Base-by-base conservation (phyloP, 2,888 invertebrate genomes). In the Poecilobothrus nobilitatus region DNA sequence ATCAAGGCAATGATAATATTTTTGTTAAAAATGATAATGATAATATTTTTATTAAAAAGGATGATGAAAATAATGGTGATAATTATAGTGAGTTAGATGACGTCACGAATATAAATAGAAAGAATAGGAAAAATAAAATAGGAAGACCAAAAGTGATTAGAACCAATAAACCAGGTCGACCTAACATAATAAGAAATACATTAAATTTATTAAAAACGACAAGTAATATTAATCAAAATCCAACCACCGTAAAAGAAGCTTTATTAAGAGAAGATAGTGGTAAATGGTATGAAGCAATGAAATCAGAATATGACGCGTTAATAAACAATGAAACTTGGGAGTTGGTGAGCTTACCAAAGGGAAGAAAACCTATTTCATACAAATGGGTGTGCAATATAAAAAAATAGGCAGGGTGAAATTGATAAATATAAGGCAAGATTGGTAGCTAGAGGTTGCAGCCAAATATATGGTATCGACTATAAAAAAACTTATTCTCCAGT, bases 311-410 rank as follows among this genome's bases (percentile, higher is more conserved):
- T n/a, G 67, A 70, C 53, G 71, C 73, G 15, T 62, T 73, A 41
- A 22, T 67, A 15, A 69, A 68, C 65, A 72, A 73, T 68, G 37
- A 72, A 20, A 72, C 73, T 10, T 73, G 72, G 72, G 44, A 64
- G 41, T 68, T 75, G 21, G 65, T 67, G 20, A 65, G 71, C 4
- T 34, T 72, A 63, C 74, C 73, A 10, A 41, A 61, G 2, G 71
- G 68, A 21, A 67, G 68, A 20, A 74, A 74, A 64, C 66, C 70
- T 33, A 72, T 76, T 44, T 71, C 70, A 34, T 75, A 71, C 20
- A 74, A 73, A 65, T 77, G 76, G 75, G 73, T 76, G 3, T 75
- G 72, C 65, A 75, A 74, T 69, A 65, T 72, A 1, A 77, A 77
- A 69, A 44, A 70, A 73, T 41, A 66, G 69, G 63, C 67, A 72